Base-by-base conservation (phyloP, 2,888 invertebrate species). In the Autographa pulchrina region DNA sequence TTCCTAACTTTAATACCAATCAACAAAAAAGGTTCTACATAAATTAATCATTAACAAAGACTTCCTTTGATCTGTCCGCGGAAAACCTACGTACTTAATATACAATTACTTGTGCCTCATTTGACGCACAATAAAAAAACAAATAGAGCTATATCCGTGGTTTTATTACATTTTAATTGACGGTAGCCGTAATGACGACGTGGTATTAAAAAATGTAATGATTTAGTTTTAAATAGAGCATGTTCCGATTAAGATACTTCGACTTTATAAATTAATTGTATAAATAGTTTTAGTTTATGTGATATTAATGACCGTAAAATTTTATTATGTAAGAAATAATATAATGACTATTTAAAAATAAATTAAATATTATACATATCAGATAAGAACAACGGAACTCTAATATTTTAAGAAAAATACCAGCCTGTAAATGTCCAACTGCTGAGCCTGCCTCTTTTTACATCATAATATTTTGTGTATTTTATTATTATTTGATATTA, bases 91-190 rank as follows among this genome's bases (percentile, higher is more conserved):
- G 31, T 31, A 20, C 38, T 8, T 16, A 58, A 80, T 77, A n/a
- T 43, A 62, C 68, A 69, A 69, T 73, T 62, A 65, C 18, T 62
- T 58, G 35, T 9, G 68, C 35, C 64, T 64, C 59, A 77, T 81
- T 77, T 58, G 48, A 65, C 43, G 63, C 38, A 52, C 32, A 65
- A 68, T 48, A 73, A 82, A 79, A 83, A 76, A 74, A 8, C 32
- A 75, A 81, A 81, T 66, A 70, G 65, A 78, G 14, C 43, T 25
- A 35, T 72, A 69, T 72, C 52, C 35, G 71, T 41, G 18, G 61
- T 70, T 70, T 76, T 75, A 83, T 82, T 80, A 76, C 68, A 72
- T 76, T 82, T 77, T 82, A 85, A 86, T 83, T 75, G 80, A 74
- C 81, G 82, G 87, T 81, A 79, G 84, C 80, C 62, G 70, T 66